Conservation (phyloP, 1,140 invertebrate species). For the Heterodera carotae region DNA sequence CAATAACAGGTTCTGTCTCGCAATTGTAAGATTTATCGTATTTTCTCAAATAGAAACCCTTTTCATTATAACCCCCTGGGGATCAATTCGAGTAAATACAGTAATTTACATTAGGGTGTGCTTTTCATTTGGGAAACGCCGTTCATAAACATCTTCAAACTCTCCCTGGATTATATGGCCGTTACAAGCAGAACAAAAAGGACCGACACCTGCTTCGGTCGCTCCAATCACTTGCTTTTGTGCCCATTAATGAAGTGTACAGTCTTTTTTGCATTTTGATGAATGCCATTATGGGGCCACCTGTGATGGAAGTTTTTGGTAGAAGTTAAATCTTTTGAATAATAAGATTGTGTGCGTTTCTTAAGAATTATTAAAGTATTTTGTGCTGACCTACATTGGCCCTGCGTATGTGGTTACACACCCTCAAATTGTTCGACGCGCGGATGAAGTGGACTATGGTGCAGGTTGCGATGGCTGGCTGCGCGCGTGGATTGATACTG, state of each 20-base stretch:
- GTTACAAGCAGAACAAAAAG: background rate
- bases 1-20: background rate
- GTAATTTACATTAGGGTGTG: slow-evolving; percentile 2
- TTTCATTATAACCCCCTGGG: too few relatives aligned
- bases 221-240: slow-evolving; percentile 10
- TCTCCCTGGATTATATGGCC: background rate
- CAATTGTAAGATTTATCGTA: background rate
- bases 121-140: slow-evolving; percentile 6
- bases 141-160: background rate
- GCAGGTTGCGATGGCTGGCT: slow-evolving; percentile 1
- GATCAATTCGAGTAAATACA: too few relatives aligned
- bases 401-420: slow-evolving; percentile 4
- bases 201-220: background rate
- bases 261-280: slow-evolving; percentile 7
- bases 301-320: background rate
- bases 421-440: slow-evolving; percentile 2
- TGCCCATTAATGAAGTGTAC: slow-evolving; percentile 13
- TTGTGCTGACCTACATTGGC: slow-evolving; percentile 10
- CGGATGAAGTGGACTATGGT: background rate
- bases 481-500: slow-evolving; percentile 4
- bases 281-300: background rate
- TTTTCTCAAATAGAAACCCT: too few relatives aligned
- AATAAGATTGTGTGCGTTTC: too few relatives aligned
- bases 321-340: too few relatives aligned
- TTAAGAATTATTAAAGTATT: slow-evolving; percentile 12